Conservation (phyloP, 2,888 invertebrate species). For the Papilio gigon region DNA sequence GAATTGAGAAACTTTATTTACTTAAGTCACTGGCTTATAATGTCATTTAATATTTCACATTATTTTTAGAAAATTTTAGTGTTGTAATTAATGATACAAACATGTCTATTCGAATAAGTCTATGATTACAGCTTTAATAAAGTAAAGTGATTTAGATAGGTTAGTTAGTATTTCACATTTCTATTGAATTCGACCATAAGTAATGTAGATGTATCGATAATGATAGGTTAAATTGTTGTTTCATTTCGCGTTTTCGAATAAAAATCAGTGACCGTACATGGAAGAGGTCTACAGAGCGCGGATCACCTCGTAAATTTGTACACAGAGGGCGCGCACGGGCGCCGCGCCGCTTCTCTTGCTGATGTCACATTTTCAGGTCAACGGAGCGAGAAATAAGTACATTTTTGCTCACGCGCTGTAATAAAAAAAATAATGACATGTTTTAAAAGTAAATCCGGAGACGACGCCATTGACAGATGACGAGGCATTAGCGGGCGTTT, state of each 20-base stretch:
- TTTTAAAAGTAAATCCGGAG: slow-evolving; percentile 74
- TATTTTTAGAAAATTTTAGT: too few relatives aligned
- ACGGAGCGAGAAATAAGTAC: slow-evolving; percentile 82
- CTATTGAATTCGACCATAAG: too few relatives aligned
- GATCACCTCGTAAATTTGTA: slow-evolving; percentile 70
- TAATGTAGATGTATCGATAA: slow-evolving; percentile 9
- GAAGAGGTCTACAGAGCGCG: slow-evolving; percentile 72
- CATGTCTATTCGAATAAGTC: too few relatives aligned
- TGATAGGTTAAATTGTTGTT: slow-evolving; percentile 43
- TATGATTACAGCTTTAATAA: too few relatives aligned
- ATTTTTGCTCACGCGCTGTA: slow-evolving; percentile 78
- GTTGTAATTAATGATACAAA: too few relatives aligned
- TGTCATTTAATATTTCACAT: too few relatives aligned
- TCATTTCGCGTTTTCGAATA: slow-evolving; percentile 58
- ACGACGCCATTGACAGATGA: slow-evolving; percentile 63
- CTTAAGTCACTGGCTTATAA: too few relatives aligned
- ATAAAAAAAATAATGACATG: slow-evolving; percentile 80
- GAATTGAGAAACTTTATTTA: too few relatives aligned
- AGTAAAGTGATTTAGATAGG: too few relatives aligned
- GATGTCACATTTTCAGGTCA: slow-evolving; percentile 82
- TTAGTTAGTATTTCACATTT: too few relatives aligned
- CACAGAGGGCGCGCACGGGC: slow-evolving; percentile 46
- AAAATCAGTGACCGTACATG: slow-evolving; percentile 73
- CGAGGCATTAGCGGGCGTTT: slow-evolving; percentile 36
- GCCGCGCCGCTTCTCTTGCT: slow-evolving; percentile 64